Evolutionary conservation across 92 coral and sea anemone genomes (phyloP).

Genomic region (Phenganax stokvisi): DNA sequence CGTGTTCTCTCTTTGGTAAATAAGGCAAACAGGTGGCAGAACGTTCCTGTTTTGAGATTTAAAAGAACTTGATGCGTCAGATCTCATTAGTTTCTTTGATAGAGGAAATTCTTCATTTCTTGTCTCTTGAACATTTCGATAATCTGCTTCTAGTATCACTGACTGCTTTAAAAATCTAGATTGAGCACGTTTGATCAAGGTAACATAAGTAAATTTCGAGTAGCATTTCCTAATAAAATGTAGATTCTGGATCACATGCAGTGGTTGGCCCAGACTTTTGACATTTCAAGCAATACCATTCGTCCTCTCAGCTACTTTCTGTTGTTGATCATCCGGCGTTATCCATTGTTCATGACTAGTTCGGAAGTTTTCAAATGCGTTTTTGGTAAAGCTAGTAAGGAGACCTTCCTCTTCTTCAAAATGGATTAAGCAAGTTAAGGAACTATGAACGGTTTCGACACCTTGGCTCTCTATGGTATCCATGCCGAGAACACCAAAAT

Average conservation of each 20-base stretch:
- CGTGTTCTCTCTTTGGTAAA: slow-evolving; percentile 49
- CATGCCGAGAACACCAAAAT: not conserved
- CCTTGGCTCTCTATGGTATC: not conserved
- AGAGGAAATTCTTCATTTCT: not conserved
- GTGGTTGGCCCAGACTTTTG: slow-evolving; percentile 1
- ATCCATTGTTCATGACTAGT: slow-evolving; percentile 28
- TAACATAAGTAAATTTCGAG: slow-evolving; percentile 38
- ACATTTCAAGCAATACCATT: not conserved
- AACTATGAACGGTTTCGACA: not conserved
- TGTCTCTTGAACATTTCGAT: not conserved
- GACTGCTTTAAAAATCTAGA: slow-evolving; percentile 6
- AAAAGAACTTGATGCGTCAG: slow-evolving; percentile 26
- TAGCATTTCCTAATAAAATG: slow-evolving; percentile 38
- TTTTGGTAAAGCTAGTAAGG: slow-evolving; percentile 6
- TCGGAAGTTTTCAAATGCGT: slow-evolving; percentile 29
- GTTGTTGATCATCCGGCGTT: slow-evolving; percentile 26
- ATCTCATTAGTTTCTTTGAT: slow-evolving; percentile 45
- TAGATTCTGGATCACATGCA: not conserved
- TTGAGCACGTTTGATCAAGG: slow-evolving; percentile 46
- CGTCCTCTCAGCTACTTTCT: slow-evolving; percentile 17
- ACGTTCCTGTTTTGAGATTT: slow-evolving; percentile 41
- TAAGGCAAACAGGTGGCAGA: slow-evolving; percentile 50
- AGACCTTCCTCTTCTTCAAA: slow-evolving; percentile 13
- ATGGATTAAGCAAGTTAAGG: slow-evolving; percentile 19
- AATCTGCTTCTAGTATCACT: too few relatives aligned